Percentiles rank a stretch among this genome's conserved stretches.
Evolutionary conservation across 2,113 vertebrate species (phyloP).

Genomic region (Sprattus sprattus): DNA sequence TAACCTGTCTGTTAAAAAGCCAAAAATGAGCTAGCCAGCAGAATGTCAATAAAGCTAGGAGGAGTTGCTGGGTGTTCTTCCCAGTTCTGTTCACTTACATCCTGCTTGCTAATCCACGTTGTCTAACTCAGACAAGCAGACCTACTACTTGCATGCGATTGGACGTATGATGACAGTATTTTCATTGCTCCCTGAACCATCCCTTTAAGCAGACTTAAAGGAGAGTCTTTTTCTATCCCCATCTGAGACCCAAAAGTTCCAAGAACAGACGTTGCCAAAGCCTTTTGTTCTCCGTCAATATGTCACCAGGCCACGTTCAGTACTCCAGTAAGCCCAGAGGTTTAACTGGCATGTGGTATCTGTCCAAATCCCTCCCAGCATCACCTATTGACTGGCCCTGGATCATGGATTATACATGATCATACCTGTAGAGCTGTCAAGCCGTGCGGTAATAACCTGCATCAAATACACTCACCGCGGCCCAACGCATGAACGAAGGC

Average conservation of each 20-base stretch:
- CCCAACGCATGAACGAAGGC: neutral
- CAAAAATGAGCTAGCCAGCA: neutral
- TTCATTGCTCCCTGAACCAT: neutral
- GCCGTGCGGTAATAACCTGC: conserved; percentile 3
- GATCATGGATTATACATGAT: conserved; percentile 7
- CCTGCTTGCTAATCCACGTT: neutral
- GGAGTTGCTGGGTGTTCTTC: neutral
- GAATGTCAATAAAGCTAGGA: neutral
- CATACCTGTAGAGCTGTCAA: conserved; percentile 11
- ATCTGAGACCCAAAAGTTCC: neutral
- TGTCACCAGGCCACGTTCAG: neutral
- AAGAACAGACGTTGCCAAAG: neutral
- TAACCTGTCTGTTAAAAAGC: neutral
- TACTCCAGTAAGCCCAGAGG: neutral
- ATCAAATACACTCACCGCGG: neutral
- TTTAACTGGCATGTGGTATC: neutral
- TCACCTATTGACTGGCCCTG: conserved; percentile 11
- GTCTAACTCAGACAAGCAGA: neutral
- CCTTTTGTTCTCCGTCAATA: neutral
- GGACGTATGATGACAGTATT: neutral
- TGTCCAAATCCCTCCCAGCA: neutral
- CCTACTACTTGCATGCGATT: neutral
- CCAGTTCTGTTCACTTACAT: neutral
- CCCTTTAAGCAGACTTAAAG: neutral
- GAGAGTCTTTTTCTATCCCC: neutral